Percentiles rank a stretch among this genome's conserved stretches.
phyloP scores from a whole-genome alignment of 2,797 vertebrate species.

The Psittacula derbiana region DNA sequence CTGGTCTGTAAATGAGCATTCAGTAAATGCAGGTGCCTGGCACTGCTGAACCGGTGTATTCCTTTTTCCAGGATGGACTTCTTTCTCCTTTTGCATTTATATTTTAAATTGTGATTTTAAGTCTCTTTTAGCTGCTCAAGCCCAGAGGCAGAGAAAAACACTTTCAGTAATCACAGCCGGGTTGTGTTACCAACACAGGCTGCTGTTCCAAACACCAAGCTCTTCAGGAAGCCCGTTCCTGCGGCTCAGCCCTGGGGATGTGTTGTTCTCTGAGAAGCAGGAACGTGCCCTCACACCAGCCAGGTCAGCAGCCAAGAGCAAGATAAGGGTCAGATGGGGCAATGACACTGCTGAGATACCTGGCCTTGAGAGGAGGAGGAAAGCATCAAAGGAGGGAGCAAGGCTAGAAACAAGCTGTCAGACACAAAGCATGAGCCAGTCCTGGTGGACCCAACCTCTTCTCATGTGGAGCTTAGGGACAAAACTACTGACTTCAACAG shows the following conservation, averaged over 20 bases:
- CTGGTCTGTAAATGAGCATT: background rate
- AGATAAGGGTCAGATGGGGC: background rate
- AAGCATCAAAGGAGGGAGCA: background rate
- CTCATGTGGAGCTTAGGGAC: background rate
- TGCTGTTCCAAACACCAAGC: rapidly evolving
- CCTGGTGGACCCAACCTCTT: background rate
- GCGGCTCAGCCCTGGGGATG: background rate
- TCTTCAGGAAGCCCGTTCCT: background rate
- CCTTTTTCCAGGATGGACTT: background rate
- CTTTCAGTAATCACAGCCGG: background rate
- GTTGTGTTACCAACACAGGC: background rate
- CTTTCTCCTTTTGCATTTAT: background rate
- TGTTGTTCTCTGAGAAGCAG: background rate
- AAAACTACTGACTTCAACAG: background rate
- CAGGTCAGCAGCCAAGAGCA: background rate
- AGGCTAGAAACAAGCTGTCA: background rate
- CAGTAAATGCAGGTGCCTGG: background rate
- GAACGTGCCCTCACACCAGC: rapidly evolving
- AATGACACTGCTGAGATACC: background rate
- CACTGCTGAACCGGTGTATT: rapidly evolving
- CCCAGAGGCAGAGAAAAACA: background rate
- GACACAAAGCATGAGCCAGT: background rate
- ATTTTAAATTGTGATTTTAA: background rate
- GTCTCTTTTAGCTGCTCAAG: background rate
- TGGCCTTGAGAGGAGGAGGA: background rate